Evolutionary conservation across 2,797 vertebrate genomes (phyloP).

Genomic region (Fundulus diaphanus): DNA sequence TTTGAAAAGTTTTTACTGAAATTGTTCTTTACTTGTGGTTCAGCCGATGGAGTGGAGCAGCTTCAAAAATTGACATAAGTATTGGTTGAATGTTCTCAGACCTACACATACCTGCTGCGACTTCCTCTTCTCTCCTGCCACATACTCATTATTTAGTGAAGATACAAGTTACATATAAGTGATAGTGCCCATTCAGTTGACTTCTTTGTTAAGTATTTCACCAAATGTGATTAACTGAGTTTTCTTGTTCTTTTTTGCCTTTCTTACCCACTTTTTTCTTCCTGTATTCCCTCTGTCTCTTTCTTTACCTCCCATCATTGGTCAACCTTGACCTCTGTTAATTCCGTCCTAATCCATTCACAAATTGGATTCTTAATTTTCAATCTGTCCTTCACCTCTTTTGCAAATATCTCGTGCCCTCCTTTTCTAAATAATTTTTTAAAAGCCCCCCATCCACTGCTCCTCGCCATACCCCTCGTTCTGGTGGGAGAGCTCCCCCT

Average conservation of each 20-base stretch:
- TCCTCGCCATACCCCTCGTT: constrained; percentile 73
- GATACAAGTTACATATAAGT: background rate
- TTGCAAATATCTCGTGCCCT: constrained; percentile 46
- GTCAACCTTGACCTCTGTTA: constrained; percentile 27
- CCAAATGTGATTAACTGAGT: constrained; percentile 71
- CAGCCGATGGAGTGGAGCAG: constrained; percentile 5
- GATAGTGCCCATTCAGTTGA: constrained; percentile 30
- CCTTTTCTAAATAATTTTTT: background rate
- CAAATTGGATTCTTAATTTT: constrained; percentile 26
- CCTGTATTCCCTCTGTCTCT: constrained; percentile 52
- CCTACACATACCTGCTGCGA: background rate
- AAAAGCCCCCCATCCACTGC: constrained; percentile 56
- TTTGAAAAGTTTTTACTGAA: constrained; percentile 4
- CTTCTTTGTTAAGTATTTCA: constrained; percentile 47
- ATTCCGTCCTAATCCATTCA: constrained; percentile 11
- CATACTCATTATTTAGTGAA: constrained; percentile 5
- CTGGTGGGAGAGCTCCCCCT: constrained; percentile 83
- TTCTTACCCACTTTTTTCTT: constrained; percentile 66
- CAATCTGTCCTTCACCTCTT: constrained; percentile 26
- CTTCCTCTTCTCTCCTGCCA: background rate
- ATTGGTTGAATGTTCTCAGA: constrained; percentile 8
- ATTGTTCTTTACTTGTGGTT: constrained; percentile 23
- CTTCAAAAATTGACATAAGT: constrained; percentile 7
- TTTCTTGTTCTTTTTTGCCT: constrained; percentile 73
- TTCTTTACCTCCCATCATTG: constrained; percentile 30